Evolutionary conservation across 37 sponge, comb jelly and placozoan genomes (phyloP), one percentile per base, ranked within the genome.

Genomic region (Ephydatia muelleri): DNA sequence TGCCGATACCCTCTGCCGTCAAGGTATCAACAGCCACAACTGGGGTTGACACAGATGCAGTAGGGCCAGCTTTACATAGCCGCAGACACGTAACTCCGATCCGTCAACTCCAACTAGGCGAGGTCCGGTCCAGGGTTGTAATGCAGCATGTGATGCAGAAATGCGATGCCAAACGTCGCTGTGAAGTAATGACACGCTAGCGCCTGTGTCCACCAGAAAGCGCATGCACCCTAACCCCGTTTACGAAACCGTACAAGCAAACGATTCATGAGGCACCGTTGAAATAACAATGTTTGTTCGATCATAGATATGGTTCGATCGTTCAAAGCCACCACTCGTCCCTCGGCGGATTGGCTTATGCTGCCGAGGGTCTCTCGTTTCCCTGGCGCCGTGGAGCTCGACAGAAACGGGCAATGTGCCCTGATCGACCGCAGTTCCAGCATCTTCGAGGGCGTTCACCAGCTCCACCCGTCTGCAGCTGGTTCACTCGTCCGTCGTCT

Each of bases 131-230:
- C n/a, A n/a, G n/a, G n/a, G 31, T 39, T 27, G 16, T 21, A 84
- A 67, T 29, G 57, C 22, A 33, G 2, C 67, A 29, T 33, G 13
- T 12, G 25, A 11, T 22, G 30, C 67, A 31, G 35, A 48, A 84
- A 75, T 48, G 19, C 5, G 66, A 35, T 78, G 49, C 86, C 86
- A 78, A 19, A 78, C 19, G 14, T 49, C 43, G 66, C 31, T 35
- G 25, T 31, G 21, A n/a, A 85, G 40, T 35, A 85, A 47, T 35
- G 85, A 37, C 29, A 67, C 78, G 27, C 48, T 68, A 29, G 85
- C 79, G 12, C 79, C 85, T 49, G 85, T 85, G 39, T 85, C 85
- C 48, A 85, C 78, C 37, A 77, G 49, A 77, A 81, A 77, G 23
- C 48, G n/a, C n/a, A n/a, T n/a, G 35, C 12, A 36, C 85, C 13